A percentile compares a stretch with the other conserved stretches of the same genome.
These are phyloP conservation scores for Struthidea cinerea DNA, from an alignment of 2,113 vertebrate genomes.

Conservation along the genomic window DNA sequence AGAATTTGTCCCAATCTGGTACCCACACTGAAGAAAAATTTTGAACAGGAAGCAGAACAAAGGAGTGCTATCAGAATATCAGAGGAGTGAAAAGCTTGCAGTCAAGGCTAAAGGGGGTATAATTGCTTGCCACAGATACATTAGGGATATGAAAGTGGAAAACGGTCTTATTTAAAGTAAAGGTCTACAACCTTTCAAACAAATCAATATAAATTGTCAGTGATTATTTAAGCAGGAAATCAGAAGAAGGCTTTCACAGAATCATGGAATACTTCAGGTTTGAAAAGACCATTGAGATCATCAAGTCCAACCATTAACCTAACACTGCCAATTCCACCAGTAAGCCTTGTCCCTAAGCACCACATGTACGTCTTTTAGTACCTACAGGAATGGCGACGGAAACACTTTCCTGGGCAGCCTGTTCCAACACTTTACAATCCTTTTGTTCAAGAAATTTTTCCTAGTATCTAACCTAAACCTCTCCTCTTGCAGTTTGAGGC, in stretches of 20 bases:
- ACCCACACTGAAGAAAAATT: not conserved
- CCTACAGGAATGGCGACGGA: not conserved
- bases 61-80: not conserved
- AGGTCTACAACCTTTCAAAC: not conserved
- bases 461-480: not conserved
- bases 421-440: not conserved
- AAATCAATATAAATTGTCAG: not conserved
- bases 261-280: not conserved
- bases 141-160: not conserved
- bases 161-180: not conserved
- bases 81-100: not conserved
- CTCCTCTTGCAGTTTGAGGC: not conserved
- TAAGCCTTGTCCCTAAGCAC: not conserved
- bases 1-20: not conserved
- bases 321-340: not conserved
- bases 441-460: not conserved
- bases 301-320: rapidly evolving
- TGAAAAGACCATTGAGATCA: not conserved
- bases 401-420: not conserved
- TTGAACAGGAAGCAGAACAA: not conserved
- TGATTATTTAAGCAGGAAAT: not conserved
- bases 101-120: not conserved
- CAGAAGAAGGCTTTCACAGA: not conserved
- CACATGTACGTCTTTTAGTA: not conserved
- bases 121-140: not conserved